These are phyloP conservation scores for Ptychodera flava DNA, from an alignment of 35 echinoderm and acorn worm genomes.

Conservation along the genomic window DNA sequence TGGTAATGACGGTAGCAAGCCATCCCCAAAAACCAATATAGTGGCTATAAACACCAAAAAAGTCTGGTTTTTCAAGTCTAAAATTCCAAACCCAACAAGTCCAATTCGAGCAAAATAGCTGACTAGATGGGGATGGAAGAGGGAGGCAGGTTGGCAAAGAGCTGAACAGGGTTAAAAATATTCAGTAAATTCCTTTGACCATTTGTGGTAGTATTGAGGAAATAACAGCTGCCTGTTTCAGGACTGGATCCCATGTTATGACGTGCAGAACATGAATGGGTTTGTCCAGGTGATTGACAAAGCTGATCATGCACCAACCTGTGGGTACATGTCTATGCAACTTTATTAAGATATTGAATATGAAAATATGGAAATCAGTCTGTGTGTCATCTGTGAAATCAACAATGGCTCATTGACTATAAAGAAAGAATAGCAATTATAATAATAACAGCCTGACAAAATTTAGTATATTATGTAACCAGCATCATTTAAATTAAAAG, in stretches of 20 bases:
- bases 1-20: neutral
- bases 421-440: too few species aligned
- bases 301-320: neutral
- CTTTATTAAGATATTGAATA: too few species aligned
- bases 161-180: neutral
- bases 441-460: too few species aligned
- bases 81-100: neutral
- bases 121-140: neutral
- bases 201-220: too few species aligned
- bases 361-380: too few species aligned
- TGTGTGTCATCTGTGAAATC: too few species aligned
- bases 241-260: neutral
- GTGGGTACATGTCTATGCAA: too few species aligned
- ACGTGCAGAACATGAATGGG: neutral
- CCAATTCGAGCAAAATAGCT: neutral
- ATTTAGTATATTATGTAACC: too few species aligned
- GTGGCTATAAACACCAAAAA: too few species aligned
- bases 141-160: neutral
- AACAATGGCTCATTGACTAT: too few species aligned
- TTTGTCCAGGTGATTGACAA: neutral
- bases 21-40: neutral
- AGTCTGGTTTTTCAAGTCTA: neutral
- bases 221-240: neutral
- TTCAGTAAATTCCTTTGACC: neutral
- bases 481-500: too few species aligned